phyloP scores from a whole-genome alignment of 2,113 vertebrate species.

The Hemicordylus capensis region DNA sequence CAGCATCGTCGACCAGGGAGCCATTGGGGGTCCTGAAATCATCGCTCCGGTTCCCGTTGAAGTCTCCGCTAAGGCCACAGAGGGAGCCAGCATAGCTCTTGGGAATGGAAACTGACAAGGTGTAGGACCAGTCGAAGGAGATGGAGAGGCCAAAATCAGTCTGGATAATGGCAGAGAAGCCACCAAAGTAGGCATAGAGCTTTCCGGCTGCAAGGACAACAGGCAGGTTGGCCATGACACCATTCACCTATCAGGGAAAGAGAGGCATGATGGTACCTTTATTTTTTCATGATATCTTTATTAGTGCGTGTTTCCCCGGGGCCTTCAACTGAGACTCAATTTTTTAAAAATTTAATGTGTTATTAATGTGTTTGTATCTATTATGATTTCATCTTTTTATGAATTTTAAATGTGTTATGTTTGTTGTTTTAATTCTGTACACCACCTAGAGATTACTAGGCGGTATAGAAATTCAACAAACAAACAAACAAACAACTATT shows the following conservation, averaged over 20 bases:
- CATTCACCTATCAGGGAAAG: constrained; percentile 59
- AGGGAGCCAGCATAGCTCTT: constrained; percentile 56
- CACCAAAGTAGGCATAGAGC: constrained; percentile 59
- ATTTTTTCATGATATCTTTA: no score
- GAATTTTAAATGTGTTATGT: no score
- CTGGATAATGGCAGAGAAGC: constrained; percentile 51
- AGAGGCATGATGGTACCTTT: not conserved
- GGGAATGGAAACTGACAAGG: constrained; percentile 62
- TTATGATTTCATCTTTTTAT: no score
- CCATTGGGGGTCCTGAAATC: constrained; percentile 24
- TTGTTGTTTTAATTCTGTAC: no score
- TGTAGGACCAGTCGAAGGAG: constrained; percentile 65
- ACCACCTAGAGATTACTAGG: no score
- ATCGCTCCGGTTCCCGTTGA: constrained; percentile 47
- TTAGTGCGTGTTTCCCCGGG: no score
- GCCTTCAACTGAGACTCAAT: no score
- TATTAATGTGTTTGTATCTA: no score
- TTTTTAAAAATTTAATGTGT: no score
- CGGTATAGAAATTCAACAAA: no score
- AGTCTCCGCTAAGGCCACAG: constrained; percentile 71
- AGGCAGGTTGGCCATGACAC: constrained; percentile 58
- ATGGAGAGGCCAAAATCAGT: constrained; percentile 68
- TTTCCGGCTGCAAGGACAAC: constrained; percentile 10
- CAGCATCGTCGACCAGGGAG: accelerated
- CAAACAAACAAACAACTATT: no score